Conservation (phyloP, 2,797 vertebrate species). For the Hippopotamyrus pictus region DNA sequence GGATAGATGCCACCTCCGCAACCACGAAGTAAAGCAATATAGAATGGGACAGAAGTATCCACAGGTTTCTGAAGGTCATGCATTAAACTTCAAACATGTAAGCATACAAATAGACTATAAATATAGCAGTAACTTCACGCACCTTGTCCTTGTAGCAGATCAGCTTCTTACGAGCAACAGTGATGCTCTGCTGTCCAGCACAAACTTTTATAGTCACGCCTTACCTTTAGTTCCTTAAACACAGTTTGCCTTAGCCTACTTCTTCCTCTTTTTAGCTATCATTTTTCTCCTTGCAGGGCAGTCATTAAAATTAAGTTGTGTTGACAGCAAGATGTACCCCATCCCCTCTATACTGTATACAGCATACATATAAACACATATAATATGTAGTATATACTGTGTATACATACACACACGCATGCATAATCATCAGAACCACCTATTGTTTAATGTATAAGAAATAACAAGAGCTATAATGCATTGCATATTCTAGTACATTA, state of each 20-base stretch:
- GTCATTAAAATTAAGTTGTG: too few species aligned
- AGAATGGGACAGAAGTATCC: not conserved
- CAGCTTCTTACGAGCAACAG: not conserved
- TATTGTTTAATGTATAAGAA: too few species aligned
- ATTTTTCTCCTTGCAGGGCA: too few species aligned
- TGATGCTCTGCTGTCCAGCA: not conserved
- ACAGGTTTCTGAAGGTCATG: not conserved
- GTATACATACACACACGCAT: too few species aligned
- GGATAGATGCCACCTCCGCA: not conserved
- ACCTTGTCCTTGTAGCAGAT: not conserved
- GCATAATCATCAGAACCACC: too few species aligned
- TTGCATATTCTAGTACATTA: not conserved
- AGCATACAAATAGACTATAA: not conserved
- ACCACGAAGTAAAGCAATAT: not conserved
- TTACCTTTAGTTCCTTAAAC: not conserved
- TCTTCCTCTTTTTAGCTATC: too few species aligned
- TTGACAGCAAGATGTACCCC: too few species aligned
- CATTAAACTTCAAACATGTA: not conserved
- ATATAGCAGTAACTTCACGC: not conserved
- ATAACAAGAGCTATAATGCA: too few species aligned
- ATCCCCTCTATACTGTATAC: too few species aligned
- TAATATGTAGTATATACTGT: too few species aligned
- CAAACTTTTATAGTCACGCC: not conserved
- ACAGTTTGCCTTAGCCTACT: not conserved
- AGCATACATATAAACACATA: too few species aligned